phyloP scores from a whole-genome alignment of 2,888 invertebrate species.

The Steinernema scapterisci region DNA sequence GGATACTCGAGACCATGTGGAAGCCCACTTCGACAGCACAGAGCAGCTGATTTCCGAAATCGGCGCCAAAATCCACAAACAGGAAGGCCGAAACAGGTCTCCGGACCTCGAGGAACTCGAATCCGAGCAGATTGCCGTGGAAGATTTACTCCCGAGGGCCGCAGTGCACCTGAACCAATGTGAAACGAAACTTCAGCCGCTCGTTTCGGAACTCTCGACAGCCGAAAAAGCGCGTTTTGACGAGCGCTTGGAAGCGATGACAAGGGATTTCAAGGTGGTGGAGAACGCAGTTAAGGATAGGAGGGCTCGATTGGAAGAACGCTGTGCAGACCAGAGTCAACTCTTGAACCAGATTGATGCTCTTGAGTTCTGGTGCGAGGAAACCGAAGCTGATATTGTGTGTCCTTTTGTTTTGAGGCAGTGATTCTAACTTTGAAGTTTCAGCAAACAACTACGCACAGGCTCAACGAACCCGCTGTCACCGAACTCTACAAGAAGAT shows the following conservation, averaged over 20 bases:
- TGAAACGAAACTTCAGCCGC: conserved; percentile 41
- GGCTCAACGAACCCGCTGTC: conserved; percentile 39
- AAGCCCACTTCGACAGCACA: conserved; percentile 37
- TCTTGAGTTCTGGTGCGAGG: conserved; percentile 69
- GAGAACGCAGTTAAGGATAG: conserved; percentile 36
- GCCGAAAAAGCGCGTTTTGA: conserved; percentile 37
- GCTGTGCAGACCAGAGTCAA: conserved; percentile 62
- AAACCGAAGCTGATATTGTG: conserved; percentile 68
- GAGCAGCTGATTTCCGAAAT: conserved; percentile 41
- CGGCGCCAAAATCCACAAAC: conserved; percentile 33
- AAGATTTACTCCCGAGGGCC: conserved; percentile 43
- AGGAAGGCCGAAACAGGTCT: conserved; percentile 41
- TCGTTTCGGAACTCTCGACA: conserved; percentile 38
- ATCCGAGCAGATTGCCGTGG: conserved; percentile 39
- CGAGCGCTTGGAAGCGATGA: conserved; percentile 35
- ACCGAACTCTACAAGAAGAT: conserved; percentile 40
- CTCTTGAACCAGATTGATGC: conserved; percentile 68
- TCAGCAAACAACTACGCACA: not conserved
- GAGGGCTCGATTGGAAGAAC: conserved; percentile 41
- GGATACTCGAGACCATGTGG: conserved; percentile 32
- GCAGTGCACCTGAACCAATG: conserved; percentile 48
- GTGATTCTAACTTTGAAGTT: conserved; percentile 41
- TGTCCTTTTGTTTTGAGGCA: conserved; percentile 61
- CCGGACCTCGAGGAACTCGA: conserved; percentile 49
- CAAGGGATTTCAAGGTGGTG: conserved; percentile 41